Percentiles rank a stretch among this genome's conserved stretches.
phyloP scores from a whole-genome alignment of 2,797 vertebrate species.

The Champsocephalus esox region DNA sequence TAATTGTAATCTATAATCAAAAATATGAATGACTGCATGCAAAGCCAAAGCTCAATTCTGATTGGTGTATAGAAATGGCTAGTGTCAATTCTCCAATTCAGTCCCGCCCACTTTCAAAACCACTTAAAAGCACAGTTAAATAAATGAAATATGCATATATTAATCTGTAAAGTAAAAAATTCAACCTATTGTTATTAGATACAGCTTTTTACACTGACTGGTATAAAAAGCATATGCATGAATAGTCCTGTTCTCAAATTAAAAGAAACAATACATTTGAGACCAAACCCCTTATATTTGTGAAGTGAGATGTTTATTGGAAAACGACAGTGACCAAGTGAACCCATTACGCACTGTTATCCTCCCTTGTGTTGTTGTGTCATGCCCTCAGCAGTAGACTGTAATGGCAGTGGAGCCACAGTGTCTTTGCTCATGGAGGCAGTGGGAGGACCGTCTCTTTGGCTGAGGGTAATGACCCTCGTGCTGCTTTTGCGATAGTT shows the following conservation, averaged over 20 bases:
- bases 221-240: not conserved
- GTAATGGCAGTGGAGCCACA: constrained; percentile 11
- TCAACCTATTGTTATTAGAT: not conserved
- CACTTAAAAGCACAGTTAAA: not conserved
- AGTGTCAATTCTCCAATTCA: not conserved
- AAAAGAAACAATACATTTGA: not conserved
- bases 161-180: too few relatives aligned
- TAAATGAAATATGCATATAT: not conserved
- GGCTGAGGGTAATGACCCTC: constrained; percentile 41
- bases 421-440: constrained; percentile 50
- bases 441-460: constrained; percentile 44
- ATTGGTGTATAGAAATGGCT: not conserved
- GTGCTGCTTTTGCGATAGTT: constrained; percentile 43
- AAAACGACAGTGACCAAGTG: constrained; percentile 31
- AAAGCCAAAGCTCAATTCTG: not conserved
- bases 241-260: constrained; percentile 25
- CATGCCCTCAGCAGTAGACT: constrained; percentile 29
- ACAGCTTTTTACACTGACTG: constrained; percentile 4
- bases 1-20: not conserved
- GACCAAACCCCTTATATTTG: constrained; percentile 3
- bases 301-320: constrained; percentile 17
- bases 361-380: constrained; percentile 24
- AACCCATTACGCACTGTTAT: constrained; percentile 28
- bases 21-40: not conserved
- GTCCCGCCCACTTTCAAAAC: not conserved